Percentiles rank a stretch among this genome's conserved stretches.
Evolutionary conservation across 2,113 vertebrate species (phyloP).

Genomic region (Neolamprologus brichardi): DNA sequence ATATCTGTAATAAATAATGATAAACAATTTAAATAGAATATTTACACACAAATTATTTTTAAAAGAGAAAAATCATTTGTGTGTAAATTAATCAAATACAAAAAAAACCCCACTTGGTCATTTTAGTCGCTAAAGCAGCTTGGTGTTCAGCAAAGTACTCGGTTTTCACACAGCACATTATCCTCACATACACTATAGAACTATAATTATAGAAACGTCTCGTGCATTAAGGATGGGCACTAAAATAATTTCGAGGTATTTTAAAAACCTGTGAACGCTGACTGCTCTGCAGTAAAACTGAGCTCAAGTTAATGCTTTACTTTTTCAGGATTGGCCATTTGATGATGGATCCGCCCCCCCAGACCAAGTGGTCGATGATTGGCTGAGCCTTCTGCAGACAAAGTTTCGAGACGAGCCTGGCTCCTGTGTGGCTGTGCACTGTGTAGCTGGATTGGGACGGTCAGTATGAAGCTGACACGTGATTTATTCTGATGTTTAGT

Average conservation of each 20-base stretch:
- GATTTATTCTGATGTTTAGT: neutral
- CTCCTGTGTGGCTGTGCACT: constrained; percentile 93
- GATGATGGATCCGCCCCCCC: constrained; percentile 93
- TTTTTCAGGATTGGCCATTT: constrained; percentile 90
- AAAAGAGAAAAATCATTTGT: neutral
- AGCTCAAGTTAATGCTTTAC: neutral
- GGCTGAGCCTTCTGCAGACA: constrained; percentile 86
- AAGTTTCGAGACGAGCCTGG: constrained; percentile 93
- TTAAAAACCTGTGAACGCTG: neutral
- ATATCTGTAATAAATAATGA: neutral
- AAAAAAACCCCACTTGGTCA: fast-evolving
- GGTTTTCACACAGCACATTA: fast-evolving
- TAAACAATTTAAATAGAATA: fast-evolving
- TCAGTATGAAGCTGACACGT: constrained; percentile 22
- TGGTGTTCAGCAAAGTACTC: neutral
- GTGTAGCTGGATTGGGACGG: constrained; percentile 92
- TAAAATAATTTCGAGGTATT: neutral
- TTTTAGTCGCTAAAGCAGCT: neutral
- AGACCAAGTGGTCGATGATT: constrained; percentile 90
- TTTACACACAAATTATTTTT: neutral
- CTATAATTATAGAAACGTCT: fast-evolving
- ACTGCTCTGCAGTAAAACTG: fast-evolving
- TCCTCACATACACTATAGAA: neutral
- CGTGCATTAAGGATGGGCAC: neutral
- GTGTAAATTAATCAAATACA: neutral